These are phyloP conservation scores for Siniperca obscura DNA, from an alignment of 2,797 vertebrate species.

Conservation along the genomic window DNA sequence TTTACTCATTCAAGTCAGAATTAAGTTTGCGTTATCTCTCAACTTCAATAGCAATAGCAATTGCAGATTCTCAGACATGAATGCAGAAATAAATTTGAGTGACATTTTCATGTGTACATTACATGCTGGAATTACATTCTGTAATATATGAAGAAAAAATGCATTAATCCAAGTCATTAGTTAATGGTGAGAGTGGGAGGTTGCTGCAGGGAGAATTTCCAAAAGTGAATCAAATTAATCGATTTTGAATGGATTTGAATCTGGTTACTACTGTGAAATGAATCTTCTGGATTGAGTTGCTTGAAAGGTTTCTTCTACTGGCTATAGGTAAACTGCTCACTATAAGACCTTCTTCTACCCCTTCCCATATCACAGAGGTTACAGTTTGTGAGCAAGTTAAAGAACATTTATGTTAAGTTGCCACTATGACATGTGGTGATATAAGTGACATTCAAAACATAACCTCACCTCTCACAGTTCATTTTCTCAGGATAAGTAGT, in stretches of 20 bases:
- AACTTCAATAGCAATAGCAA: no score
- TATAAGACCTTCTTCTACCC: no score
- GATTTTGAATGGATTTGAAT: neutral
- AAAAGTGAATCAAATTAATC: neutral
- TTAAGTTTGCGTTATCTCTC: constrained; percentile 11
- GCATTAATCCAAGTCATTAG: neutral
- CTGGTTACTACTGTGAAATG: neutral
- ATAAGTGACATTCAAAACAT: constrained; percentile 40
- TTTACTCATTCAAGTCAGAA: constrained; percentile 2
- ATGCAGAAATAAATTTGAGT: neutral
- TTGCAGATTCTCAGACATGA: neutral
- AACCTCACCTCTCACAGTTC: constrained; percentile 47
- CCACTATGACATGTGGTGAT: constrained; percentile 28
- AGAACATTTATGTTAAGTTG: constrained; percentile 15
- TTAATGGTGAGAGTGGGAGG: no score
- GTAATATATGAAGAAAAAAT: neutral
- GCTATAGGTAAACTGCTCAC: neutral
- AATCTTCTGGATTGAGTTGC: neutral
- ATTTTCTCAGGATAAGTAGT: constrained; percentile 27
- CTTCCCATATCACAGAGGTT: neutral
- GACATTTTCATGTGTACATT: neutral
- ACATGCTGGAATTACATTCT: neutral
- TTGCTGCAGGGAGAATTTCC: neutral
- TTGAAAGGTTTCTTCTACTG: neutral
- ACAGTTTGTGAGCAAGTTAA: neutral